A percentile compares a stretch with the other conserved stretches of the same genome.
phyloP scores from a whole-genome alignment of 2,113 vertebrate genomes.

The Clupea harengus region DNA sequence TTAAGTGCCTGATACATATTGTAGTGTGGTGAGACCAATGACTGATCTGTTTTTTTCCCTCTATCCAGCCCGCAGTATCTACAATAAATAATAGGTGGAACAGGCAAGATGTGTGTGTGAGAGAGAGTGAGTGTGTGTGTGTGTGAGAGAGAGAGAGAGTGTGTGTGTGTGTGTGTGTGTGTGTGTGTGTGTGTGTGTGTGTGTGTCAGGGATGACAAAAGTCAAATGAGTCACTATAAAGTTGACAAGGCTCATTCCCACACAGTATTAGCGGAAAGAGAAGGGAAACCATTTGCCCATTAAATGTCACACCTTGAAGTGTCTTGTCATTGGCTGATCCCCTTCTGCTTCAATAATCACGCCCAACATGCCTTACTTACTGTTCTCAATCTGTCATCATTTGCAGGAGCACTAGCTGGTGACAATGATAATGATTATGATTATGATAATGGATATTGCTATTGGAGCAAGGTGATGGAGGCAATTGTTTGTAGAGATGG shows the following conservation, averaged over 20 bases:
- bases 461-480: conserved; percentile 49
- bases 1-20: conserved; percentile 40
- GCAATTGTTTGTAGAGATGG: conserved; percentile 44
- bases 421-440: conserved; percentile 46
- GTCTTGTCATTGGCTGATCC: conserved; percentile 44
- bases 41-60: not conserved
- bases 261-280: not conserved
- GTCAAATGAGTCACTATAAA: not conserved
- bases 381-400: conserved; percentile 55
- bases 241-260: not conserved
- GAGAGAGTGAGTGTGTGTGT: not conserved
- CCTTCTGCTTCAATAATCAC: conserved; percentile 38
- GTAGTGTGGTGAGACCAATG: conserved; percentile 9
- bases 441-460: conserved; percentile 39
- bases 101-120: not conserved
- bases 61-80: not conserved
- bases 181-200: not conserved
- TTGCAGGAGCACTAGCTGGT: conserved; percentile 43
- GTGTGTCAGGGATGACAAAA: not conserved
- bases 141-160: not conserved
- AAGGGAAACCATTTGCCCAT: conserved; percentile 22
- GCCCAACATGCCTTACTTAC: conserved; percentile 36
- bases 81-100: not conserved
- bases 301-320: conserved; percentile 28
- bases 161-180: not conserved